A percentile compares a stretch with the other conserved stretches of the same genome.
Conservation (phyloP, 2,888 invertebrate species). For the Prosapia bicincta region DNA sequence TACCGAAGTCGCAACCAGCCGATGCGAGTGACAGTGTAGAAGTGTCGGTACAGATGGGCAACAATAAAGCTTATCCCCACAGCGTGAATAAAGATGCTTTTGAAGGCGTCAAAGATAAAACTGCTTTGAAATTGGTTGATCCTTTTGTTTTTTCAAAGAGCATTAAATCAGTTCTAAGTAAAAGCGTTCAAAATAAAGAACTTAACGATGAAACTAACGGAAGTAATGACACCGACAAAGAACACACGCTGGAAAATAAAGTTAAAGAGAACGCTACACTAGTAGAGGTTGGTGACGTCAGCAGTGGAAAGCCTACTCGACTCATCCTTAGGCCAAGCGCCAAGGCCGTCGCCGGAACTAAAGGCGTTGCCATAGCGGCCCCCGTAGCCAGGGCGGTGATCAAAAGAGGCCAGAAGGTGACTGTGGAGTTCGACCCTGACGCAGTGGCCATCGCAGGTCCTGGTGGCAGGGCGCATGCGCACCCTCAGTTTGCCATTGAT, state of each 20-base stretch:
- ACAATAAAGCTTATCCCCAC: not conserved
- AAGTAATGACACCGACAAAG: not conserved
- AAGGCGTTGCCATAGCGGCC: conserved; percentile 66
- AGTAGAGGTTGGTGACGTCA: not conserved
- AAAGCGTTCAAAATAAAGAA: no score
- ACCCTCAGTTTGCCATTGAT: conserved; percentile 60
- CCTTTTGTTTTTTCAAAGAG: not conserved
- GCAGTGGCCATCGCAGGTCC: conserved; percentile 71
- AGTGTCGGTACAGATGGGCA: conserved; percentile 5
- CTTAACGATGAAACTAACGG: not conserved
- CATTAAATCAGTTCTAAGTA: no score
- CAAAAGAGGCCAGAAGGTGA: conserved; percentile 56
- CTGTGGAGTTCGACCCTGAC: conserved; percentile 62
- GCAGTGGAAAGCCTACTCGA: not conserved
- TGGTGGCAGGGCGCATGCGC: conserved; percentile 71
- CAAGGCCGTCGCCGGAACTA: conserved; percentile 60
- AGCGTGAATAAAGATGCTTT: not conserved
- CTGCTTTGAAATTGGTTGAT: not conserved
- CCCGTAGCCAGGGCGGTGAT: conserved; percentile 65
- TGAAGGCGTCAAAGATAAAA: not conserved
- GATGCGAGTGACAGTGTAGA: conserved; percentile 11
- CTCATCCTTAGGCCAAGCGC: conserved; percentile 60
- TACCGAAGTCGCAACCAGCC: not conserved
- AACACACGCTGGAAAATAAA: not conserved
- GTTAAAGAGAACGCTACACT: not conserved